A percentile compares a stretch with the other conserved stretches of the same genome.
Conservation (phyloP, 2,797 vertebrate genomes). For the Anguilla anguilla region DNA sequence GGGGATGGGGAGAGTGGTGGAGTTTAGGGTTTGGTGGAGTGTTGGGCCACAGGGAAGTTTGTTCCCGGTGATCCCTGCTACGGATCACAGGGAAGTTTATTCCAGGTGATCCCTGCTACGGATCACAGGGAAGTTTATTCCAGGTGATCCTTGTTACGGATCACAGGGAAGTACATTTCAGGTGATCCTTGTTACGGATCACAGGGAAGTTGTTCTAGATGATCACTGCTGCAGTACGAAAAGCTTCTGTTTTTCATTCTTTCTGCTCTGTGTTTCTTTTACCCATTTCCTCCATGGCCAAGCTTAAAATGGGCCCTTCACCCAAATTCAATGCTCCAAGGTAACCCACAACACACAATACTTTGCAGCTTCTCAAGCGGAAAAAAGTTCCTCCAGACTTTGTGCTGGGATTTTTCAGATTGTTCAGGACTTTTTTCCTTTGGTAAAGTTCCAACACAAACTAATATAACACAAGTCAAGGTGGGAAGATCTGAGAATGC, state of each 20-base stretch:
- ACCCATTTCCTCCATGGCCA: neutral
- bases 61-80: too few relatives aligned
- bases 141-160: neutral
- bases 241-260: neutral
- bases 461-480: neutral
- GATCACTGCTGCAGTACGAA: neutral
- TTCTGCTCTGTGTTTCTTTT: neutral
- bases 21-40: neutral
- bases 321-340: neutral
- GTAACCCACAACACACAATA: neutral
- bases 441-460: neutral
- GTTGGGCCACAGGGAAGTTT: too few relatives aligned
- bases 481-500: neutral
- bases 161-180: neutral
- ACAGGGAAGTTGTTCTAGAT: neutral
- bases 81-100: too few relatives aligned
- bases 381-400: neutral
- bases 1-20: neutral
- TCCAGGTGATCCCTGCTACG: too few relatives aligned
- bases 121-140: too few relatives aligned
- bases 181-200: neutral
- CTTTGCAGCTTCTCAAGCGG: neutral
- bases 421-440: neutral
- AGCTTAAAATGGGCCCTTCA: neutral
- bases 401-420: neutral